Evolutionary conservation across 2,797 vertebrate species (phyloP).

Genomic region (Acanthopagrus latus): DNA sequence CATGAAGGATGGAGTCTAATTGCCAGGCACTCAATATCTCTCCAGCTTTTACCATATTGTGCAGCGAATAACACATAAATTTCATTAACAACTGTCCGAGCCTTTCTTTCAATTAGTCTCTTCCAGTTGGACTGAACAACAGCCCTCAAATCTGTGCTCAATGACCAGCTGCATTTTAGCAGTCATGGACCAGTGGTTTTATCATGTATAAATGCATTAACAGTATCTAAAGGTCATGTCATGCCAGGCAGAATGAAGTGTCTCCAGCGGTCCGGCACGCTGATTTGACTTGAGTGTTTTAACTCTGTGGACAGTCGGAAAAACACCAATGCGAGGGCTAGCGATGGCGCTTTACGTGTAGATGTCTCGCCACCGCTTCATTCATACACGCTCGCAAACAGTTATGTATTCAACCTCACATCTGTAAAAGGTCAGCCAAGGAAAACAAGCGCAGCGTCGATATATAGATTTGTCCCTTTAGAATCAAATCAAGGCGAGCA

Average conservation of each 20-base stretch:
- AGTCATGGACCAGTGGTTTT: constrained; percentile 59
- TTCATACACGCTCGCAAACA: constrained; percentile 19
- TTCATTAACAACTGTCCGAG: constrained; percentile 17
- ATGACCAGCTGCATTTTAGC: constrained; percentile 44
- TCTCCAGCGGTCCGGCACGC: constrained; percentile 47
- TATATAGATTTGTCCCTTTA: constrained; percentile 73
- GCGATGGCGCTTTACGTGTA: constrained; percentile 30
- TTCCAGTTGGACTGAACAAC: constrained; percentile 22
- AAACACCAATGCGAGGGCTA: constrained; percentile 49
- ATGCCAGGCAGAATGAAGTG: constrained; percentile 55
- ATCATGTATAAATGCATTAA: constrained; percentile 61
- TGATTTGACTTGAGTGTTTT: constrained; percentile 62
- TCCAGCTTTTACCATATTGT: not conserved
- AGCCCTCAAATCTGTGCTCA: constrained; percentile 51
- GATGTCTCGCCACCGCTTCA: constrained; percentile 28
- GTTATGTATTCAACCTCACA: constrained; percentile 45
- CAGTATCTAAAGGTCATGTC: constrained; percentile 69
- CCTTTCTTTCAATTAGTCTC: constrained; percentile 45
- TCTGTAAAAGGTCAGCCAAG: constrained; percentile 65
- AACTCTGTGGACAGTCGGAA: constrained; percentile 48
- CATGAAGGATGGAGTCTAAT: not conserved
- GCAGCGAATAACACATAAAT: constrained; percentile 9
- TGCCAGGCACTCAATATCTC: not conserved
- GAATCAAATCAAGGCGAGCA: constrained; percentile 56
- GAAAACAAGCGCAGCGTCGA: constrained; percentile 69